Evolutionary conservation across 2,113 vertebrate genomes (phyloP), one percentile per base, ranked within the genome.

Genomic region (Leuciscus idus): DNA sequence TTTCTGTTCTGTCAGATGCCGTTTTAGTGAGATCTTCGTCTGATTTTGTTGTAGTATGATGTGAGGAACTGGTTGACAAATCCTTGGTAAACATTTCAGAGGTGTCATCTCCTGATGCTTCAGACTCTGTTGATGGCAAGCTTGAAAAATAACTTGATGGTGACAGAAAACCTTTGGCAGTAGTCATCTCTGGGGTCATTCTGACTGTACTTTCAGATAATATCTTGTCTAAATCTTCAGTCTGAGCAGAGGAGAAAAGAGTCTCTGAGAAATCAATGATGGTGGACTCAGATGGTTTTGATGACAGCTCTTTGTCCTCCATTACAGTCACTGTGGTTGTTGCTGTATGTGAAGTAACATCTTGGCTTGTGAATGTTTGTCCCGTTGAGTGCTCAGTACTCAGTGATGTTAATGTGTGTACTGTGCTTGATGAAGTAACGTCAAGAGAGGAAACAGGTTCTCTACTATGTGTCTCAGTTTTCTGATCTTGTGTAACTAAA

Each of bases 231-330:
- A 61, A 23, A 61, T 11, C 68, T 77, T 57, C 43, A 55, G 33
- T 52, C 30, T 79, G 62, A 52, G 66, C 13, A 39, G 30, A 59
- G 11, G 52, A 43, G 4, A 43, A 57, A 6, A 26, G 33, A 70
- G 26, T 15, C 21, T 88, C 82, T 43, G 87, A 72, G 2, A 36
- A 70, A 86, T 50, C 52, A 73, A 7, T 68, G 48, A 70, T 76
- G 28, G 78, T n/a, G 26, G 55, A n/a, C 4, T 75, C 23, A 15
- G 73, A 26, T 75, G 73, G n/a, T 5, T 26, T 75, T 75, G 19
- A 0, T 26, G 73, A 28, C n/a, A 28, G 30, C 0, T 57, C 46
- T 76, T 2, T 55, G 2, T 26, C 21, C 10, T 76, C n/a, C 1
- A 13, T 75, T 0, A 75, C 4, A 75, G 17, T 23, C 12, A 0